Conservation (phyloP, 2,113 vertebrate genomes). For the Psittacara wagleri region DNA sequence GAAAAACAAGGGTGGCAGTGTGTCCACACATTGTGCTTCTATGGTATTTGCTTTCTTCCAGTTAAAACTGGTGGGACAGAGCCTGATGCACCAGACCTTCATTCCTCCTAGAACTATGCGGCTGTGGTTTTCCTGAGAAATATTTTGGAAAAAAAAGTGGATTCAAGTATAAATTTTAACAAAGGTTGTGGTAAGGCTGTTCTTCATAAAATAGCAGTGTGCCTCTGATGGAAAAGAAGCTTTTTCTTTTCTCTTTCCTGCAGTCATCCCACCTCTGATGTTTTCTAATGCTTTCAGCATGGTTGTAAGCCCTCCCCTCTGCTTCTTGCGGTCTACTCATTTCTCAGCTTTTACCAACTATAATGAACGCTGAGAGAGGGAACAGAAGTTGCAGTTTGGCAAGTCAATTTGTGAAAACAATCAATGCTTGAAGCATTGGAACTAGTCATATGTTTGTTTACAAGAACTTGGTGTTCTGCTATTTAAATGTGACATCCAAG, state of each 20-base stretch:
- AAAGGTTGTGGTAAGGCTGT: neutral
- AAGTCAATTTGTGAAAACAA: conserved; percentile 11
- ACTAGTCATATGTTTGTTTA: conserved; percentile 24
- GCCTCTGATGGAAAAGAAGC: neutral
- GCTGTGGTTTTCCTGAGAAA: conserved; percentile 28
- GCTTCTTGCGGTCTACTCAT: neutral
- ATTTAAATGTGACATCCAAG: neutral
- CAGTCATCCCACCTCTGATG: neutral
- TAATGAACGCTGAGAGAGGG: neutral
- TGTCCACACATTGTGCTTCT: neutral
- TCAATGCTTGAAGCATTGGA: neutral
- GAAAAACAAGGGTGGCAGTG: neutral
- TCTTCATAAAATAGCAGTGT: neutral
- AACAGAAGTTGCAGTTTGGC: neutral
- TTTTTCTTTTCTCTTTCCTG: neutral
- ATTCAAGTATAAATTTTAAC: conserved; percentile 10
- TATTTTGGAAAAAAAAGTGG: neutral
- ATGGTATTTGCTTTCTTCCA: neutral
- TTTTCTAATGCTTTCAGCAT: neutral
- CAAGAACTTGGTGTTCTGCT: conserved; percentile 19
- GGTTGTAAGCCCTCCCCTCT: neutral
- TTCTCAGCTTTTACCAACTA: neutral
- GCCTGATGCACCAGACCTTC: neutral
- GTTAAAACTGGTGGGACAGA: neutral
- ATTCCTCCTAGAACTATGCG: neutral